phyloP scores from a whole-genome alignment of 2,113 vertebrate genomes.

The Murina feae region DNA sequence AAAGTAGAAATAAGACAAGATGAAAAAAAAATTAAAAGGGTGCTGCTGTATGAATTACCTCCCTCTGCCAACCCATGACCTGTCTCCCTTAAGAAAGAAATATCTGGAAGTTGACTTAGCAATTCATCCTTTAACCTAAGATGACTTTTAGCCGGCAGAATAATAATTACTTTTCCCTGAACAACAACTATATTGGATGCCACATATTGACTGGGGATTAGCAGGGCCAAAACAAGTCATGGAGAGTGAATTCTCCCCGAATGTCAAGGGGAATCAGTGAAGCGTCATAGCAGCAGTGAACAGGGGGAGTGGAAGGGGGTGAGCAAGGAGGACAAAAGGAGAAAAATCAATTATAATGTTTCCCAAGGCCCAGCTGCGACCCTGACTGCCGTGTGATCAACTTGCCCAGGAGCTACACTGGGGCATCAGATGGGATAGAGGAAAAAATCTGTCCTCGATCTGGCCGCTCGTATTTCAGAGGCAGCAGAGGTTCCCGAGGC shows the following conservation, averaged over 20 bases:
- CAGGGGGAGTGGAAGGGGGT: not conserved
- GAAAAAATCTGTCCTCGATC: not conserved
- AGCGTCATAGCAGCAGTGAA: not conserved
- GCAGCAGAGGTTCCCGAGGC: rapidly evolving
- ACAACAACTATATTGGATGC: constrained; percentile 22
- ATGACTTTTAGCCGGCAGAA: constrained; percentile 54
- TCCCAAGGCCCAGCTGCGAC: not conserved
- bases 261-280: constrained; percentile 5
- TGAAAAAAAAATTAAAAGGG: not conserved
- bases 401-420: not conserved
- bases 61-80: not conserved
- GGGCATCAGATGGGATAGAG: not conserved
- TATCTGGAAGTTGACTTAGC: constrained; percentile 48
- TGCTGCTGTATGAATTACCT: not conserved
- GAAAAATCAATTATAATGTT: constrained; percentile 30
- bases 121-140: constrained; percentile 54
- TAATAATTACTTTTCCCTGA: constrained; percentile 59
- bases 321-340: not conserved
- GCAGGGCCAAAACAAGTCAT: constrained; percentile 44
- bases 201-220: constrained; percentile 61
- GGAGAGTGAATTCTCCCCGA: constrained; percentile 24
- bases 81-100: constrained; percentile 35
- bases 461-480: not conserved
- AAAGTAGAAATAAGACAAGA: constrained; percentile 29
- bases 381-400: not conserved